These are phyloP conservation scores for Gymnogyps californianus DNA, from an alignment of 2,113 vertebrate genomes.

Conservation along the genomic window DNA sequence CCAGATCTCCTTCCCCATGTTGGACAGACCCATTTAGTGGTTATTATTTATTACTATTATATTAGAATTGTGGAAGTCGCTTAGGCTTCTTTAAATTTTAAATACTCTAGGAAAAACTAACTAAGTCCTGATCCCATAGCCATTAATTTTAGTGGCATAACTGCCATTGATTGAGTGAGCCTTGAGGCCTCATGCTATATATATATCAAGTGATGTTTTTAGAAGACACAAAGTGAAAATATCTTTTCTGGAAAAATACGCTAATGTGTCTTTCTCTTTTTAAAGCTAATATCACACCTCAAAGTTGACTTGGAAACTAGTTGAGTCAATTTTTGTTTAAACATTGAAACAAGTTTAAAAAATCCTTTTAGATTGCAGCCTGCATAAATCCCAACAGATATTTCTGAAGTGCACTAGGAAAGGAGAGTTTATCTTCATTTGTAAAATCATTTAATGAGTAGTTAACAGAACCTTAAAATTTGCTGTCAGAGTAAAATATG, in stretches of 20 bases:
- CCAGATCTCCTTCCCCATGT: not conserved
- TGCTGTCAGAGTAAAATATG: not conserved
- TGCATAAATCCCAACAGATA: not conserved
- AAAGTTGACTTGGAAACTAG: not conserved
- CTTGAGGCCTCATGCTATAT: not conserved
- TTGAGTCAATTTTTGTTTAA: not conserved
- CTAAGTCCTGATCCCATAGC: not conserved
- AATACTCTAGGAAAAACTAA: not conserved
- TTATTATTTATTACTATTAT: slow-evolving; percentile 15
- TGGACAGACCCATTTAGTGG: not conserved
- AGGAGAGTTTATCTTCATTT: not conserved
- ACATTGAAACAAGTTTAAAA: not conserved
- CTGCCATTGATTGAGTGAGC: not conserved
- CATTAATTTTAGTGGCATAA: slow-evolving; percentile 4
- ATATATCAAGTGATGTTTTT: not conserved
- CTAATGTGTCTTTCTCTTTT: not conserved
- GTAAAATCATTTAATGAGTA: not conserved
- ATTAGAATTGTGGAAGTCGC: not conserved
- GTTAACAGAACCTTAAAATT: slow-evolving; percentile 22
- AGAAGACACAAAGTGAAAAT: not conserved
- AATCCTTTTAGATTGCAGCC: not conserved
- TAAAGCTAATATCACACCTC: not conserved
- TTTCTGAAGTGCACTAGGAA: not conserved
- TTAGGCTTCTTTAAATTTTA: slow-evolving; percentile 25
- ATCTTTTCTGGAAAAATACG: not conserved